These are phyloP conservation scores for Tetragnatha montana DNA, from an alignment of 2,888 invertebrate genomes.

Conservation along the genomic window DNA sequence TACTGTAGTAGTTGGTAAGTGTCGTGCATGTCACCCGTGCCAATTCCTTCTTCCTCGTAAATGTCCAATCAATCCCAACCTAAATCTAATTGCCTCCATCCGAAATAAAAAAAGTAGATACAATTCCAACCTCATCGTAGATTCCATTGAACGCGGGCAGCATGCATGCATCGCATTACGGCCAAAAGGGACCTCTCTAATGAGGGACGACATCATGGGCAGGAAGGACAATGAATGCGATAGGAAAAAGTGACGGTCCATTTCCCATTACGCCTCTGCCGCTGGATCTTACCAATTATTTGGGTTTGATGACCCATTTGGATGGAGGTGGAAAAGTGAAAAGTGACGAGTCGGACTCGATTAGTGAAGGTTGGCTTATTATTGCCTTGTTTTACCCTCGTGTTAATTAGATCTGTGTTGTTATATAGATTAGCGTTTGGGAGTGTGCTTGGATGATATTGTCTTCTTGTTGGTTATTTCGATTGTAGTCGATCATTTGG, in stretches of 20 bases:
- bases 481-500: too few relatives aligned
- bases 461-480: too few relatives aligned
- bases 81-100: slow-evolving; percentile 11
- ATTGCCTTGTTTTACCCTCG: too few relatives aligned
- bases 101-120: background rate
- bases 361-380: too few relatives aligned
- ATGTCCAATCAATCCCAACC: slow-evolving; percentile 3
- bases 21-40: background rate
- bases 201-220: slow-evolving; percentile 21
- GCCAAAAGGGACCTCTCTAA: slow-evolving; percentile 18
- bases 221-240: slow-evolving; percentile 5
- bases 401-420: too few relatives aligned
- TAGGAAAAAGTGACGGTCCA: slow-evolving; percentile 3
- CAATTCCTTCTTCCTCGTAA: slow-evolving; percentile 2
- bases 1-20: background rate
- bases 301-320: slow-evolving; percentile 49
- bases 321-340: background rate
- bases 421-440: too few relatives aligned
- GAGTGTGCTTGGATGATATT: too few relatives aligned
- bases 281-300: slow-evolving; percentile 13
- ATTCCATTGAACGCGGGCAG: background rate
- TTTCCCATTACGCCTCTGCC: slow-evolving; percentile 14
- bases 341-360: slow-evolving; percentile 1
- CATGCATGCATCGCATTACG: background rate
- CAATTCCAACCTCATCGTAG: background rate